phyloP scores from a whole-genome alignment of 1,140 invertebrate genomes.

The Eciton burchellii region DNA sequence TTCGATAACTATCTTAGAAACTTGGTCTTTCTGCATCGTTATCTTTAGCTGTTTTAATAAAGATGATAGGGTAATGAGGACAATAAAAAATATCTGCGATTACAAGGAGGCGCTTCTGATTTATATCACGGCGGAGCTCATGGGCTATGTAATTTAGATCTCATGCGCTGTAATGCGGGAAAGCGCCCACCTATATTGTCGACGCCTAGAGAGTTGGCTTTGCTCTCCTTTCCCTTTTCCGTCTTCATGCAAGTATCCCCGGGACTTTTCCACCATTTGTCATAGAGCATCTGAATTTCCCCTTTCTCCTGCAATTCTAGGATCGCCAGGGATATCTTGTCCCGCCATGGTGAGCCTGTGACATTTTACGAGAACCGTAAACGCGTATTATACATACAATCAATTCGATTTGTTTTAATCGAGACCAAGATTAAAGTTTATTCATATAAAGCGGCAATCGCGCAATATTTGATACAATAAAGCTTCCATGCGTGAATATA shows the following conservation, averaged over 20 bases:
- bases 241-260: constrained; percentile 88
- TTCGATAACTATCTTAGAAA: too few species aligned
- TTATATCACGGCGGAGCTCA: constrained; percentile 15
- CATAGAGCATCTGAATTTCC: constrained; percentile 89
- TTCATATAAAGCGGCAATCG: too few species aligned
- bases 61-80: not conserved
- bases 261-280: constrained; percentile 92
- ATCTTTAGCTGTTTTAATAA: not conserved
- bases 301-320: constrained; percentile 92
- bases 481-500: not conserved
- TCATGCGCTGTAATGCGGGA: constrained; percentile 9
- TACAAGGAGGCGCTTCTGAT: not conserved
- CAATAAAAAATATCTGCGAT: constrained; percentile 5
- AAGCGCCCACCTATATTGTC: constrained; percentile 91
- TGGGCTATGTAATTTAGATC: constrained; percentile 43
- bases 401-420: not conserved
- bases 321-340: constrained; percentile 91
- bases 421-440: not conserved
- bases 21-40: not conserved
- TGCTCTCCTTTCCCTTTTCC: constrained; percentile 90
- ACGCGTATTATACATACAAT: not conserved
- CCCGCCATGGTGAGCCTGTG: constrained; percentile 90
- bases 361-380: constrained; percentile 6
- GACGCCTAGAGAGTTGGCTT: constrained; percentile 93
- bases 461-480: not conserved